phyloP scores from a whole-genome alignment of 2,888 invertebrate genomes.

The Xylota segnis region DNA sequence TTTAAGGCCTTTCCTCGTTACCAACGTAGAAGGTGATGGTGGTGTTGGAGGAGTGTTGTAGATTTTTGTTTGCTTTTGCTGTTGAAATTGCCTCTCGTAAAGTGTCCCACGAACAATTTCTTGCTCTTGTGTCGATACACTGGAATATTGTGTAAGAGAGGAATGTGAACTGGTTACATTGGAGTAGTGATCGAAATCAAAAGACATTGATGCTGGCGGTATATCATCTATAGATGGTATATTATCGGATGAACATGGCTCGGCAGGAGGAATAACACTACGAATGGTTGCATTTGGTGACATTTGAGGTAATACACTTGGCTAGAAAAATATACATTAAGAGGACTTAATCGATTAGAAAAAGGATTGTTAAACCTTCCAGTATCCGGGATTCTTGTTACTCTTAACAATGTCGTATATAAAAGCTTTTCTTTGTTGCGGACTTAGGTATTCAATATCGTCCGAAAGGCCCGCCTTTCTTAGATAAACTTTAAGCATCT shows the following conservation, averaged over 20 bases:
- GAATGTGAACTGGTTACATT: not conserved
- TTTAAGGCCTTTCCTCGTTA: conserved; percentile 80
- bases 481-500: conserved; percentile 81
- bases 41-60: conserved; percentile 63
- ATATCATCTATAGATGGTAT: conserved; percentile 59
- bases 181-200: conserved; percentile 39
- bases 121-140: conserved; percentile 2
- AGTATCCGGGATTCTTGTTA: conserved; percentile 81
- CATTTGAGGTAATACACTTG: conserved; percentile 48
- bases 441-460: conserved; percentile 79
- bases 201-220: conserved; percentile 58
- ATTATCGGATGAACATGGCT: conserved; percentile 9
- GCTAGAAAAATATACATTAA: conserved; percentile 29
- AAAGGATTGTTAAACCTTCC: conserved; percentile 79
- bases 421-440: conserved; percentile 80
- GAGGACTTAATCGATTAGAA: not conserved
- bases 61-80: conserved; percentile 29
- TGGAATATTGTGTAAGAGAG: not conserved
- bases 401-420: conserved; percentile 82
- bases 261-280: not conserved
- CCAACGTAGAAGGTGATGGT: conserved; percentile 79
- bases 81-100: conserved; percentile 52
- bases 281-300: not conserved
- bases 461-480: conserved; percentile 80
- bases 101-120: conserved; percentile 26